Evolutionary conservation across 2,888 invertebrate species (phyloP).

Genomic region (Desoria tigrina): DNA sequence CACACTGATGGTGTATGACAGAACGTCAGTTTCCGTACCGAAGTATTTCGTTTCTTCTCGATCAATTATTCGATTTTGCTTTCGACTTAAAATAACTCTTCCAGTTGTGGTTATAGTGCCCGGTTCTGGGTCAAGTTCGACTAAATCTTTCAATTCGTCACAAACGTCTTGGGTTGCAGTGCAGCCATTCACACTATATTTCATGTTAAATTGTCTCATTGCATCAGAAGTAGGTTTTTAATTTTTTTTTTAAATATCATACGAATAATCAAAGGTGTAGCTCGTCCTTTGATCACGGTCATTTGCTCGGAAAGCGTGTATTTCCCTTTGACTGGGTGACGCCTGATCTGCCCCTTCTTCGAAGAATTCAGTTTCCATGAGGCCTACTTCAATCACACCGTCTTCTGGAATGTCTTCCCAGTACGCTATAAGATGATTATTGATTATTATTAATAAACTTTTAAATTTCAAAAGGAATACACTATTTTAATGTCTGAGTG

Average conservation of each 20-base stretch:
- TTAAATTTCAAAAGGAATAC: not conserved
- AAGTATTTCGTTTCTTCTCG: conserved; percentile 22
- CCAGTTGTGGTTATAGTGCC: conserved; percentile 7
- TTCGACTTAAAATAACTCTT: conserved; percentile 22
- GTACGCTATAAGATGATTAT: conserved; percentile 10
- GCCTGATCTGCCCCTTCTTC: conserved; percentile 20
- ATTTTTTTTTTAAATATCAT: conserved; percentile 56
- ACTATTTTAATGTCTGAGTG: no score
- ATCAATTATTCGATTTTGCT: conserved; percentile 16
- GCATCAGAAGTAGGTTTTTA: no score
- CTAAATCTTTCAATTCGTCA: conserved; percentile 16
- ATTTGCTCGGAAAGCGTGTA: conserved; percentile 60
- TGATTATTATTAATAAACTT: not conserved
- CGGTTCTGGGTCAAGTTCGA: conserved; percentile 18
- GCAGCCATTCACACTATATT: no score
- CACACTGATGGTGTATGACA: conserved; percentile 20
- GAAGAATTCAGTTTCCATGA: conserved; percentile 15
- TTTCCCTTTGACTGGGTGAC: conserved; percentile 24
- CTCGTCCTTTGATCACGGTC: conserved; percentile 66
- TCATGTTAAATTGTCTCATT: no score
- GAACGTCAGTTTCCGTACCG: conserved; percentile 9
- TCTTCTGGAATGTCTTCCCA: conserved; percentile 18
- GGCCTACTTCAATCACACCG: not conserved
- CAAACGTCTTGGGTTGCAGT: conserved; percentile 57
- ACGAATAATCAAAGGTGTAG: conserved; percentile 64